phyloP scores from a whole-genome alignment of 2,113 vertebrate genomes.

The Arvicanthis niloticus region DNA sequence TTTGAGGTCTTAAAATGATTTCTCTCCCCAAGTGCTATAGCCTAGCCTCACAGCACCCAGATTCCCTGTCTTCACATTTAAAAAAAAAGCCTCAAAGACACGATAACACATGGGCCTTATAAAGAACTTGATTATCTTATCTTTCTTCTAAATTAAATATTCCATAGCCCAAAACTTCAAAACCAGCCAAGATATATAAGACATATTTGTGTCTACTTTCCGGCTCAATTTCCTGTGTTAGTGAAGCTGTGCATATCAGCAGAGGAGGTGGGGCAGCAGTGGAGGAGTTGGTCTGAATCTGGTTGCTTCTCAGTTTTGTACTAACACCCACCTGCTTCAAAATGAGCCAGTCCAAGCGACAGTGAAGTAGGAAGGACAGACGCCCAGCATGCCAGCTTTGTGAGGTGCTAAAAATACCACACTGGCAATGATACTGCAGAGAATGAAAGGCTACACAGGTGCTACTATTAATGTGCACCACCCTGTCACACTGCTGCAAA shows the following conservation, averaged over 20 bases:
- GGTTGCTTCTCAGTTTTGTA: not conserved
- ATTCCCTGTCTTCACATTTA: not conserved
- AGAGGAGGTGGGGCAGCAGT: not conserved
- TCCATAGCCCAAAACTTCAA: not conserved
- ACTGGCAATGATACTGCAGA: conserved; percentile 13
- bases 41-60: not conserved
- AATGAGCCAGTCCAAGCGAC: not conserved
- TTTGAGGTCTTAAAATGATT: not conserved
- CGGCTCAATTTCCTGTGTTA: not conserved
- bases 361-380: conserved; percentile 50
- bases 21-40: not conserved
- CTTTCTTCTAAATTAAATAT: not conserved
- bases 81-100: conserved; percentile 21
- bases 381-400: conserved; percentile 65
- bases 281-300: not conserved
- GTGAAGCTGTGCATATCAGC: not conserved
- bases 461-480: conserved; percentile 54
- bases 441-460: conserved; percentile 64
- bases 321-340: not conserved
- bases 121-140: not conserved
- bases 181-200: not conserved
- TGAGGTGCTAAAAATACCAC: conserved; percentile 77
- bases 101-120: not conserved
- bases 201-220: not conserved
- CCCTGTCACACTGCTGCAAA: conserved; percentile 54